A percentile compares a stretch with the other conserved stretches of the same genome.
These are phyloP conservation scores for Babylonia areolata DNA, from an alignment of 1,140 invertebrate species.

Conservation along the genomic window DNA sequence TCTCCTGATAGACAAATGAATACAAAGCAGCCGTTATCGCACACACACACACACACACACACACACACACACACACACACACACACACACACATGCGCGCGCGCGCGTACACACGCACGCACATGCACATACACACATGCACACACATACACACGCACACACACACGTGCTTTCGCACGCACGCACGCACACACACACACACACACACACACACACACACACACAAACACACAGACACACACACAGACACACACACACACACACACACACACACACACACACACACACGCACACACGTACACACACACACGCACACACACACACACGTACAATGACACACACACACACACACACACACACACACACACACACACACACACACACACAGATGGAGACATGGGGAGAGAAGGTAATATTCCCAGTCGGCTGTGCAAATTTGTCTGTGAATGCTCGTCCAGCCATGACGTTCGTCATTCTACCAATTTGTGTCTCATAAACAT, in stretches of 20 bases:
- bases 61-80: not conserved
- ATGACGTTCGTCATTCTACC: too few relatives aligned
- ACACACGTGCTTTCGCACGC: not conserved
- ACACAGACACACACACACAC: conserved; percentile 6
- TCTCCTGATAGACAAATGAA: too few relatives aligned
- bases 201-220: not conserved
- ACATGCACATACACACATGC: not conserved
- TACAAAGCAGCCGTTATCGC: too few relatives aligned
- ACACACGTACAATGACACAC: too few relatives aligned
- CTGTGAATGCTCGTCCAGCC: too few relatives aligned
- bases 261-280: not conserved
- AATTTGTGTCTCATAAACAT: too few relatives aligned
- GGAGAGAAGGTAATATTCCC: too few relatives aligned
- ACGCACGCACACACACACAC: not conserved
- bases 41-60: not conserved
- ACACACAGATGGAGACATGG: too few relatives aligned
- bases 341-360: too few relatives aligned
- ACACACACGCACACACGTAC: not conserved
- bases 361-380: too few relatives aligned
- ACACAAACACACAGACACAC: conserved; percentile 1
- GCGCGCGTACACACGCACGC: not conserved
- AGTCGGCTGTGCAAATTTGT: too few relatives aligned
- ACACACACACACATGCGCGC: not conserved
- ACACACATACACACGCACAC: conserved; percentile 2
- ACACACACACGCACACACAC: too few relatives aligned